Conservation (phyloP, 2,113 vertebrate genomes). For the Myrmecophaga tridactyla region DNA sequence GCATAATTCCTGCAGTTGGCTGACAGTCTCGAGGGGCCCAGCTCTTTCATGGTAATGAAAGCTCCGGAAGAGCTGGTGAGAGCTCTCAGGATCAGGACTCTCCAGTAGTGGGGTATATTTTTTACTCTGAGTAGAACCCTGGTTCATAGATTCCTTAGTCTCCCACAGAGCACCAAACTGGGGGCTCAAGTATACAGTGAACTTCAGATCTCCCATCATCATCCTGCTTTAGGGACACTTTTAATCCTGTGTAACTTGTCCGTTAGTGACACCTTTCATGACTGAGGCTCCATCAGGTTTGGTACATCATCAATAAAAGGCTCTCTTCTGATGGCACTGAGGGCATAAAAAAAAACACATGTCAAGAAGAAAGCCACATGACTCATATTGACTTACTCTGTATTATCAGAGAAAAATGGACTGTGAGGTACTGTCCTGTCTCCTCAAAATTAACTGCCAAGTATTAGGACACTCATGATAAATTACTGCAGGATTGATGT, state of each 20-base stretch:
- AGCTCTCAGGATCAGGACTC: neutral
- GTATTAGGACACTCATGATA: neutral
- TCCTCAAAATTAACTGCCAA: neutral
- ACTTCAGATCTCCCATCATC: slow-evolving; percentile 9
- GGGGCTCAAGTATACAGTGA: neutral
- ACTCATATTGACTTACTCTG: neutral
- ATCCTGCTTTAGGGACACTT: neutral
- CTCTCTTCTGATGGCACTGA: slow-evolving; percentile 47
- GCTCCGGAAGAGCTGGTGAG: slow-evolving; percentile 28
- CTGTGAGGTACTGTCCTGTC: neutral
- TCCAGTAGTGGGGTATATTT: neutral
- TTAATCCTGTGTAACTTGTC: neutral
- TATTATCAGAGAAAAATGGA: neutral
- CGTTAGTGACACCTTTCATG: neutral
- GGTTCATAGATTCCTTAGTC: neutral
- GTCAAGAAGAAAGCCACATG: neutral
- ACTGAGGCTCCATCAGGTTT: neutral
- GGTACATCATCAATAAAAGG: neutral
- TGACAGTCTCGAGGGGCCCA: neutral
- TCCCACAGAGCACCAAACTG: neutral
- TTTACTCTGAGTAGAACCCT: neutral
- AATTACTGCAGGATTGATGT: neutral
- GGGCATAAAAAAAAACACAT: neutral
- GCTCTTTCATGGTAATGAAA: slow-evolving; percentile 23
- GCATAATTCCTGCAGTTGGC: slow-evolving; percentile 56